Evolutionary conservation across 30 jellyfish, hydroid and myxozoan genomes (phyloP), one percentile per base, ranked within the genome.

Genomic region (Aurelia aurita complex sp. Pacific): DNA sequence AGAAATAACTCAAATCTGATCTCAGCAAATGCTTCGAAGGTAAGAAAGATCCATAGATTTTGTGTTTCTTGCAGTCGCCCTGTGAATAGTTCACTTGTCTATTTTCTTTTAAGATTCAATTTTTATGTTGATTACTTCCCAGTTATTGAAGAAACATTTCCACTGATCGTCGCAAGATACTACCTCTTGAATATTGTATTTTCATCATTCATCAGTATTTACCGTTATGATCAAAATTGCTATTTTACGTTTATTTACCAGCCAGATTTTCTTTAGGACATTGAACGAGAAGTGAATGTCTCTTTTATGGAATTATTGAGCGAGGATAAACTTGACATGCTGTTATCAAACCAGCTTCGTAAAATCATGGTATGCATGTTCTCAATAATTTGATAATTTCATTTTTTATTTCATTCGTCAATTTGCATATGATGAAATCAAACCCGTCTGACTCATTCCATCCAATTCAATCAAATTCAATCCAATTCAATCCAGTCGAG

Each of bases 231-330:
- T 40, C 11, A 50, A 72, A 34, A 6, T 17, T 42, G 42, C 4
- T n/a, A 72, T 34, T 50, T 33, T 46, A 1, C 1, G 14, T 50
- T 17, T 14, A 7, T 46, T 19, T 9, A 17, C 33, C 29, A n/a
- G 17, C 33, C 82, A 4, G 67, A 4, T n/a, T 36, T 17, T 50
- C 61, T 69, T 29, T 67, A 83, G 92, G 86, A 72, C 14, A 83
- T 83, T n/a, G 92, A 70, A 34, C 67, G 82, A 17, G 86, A 83
- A 34, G 68, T 83, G 32, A 83, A 83, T 52, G 46, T 67, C 15
- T 10, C 29, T 4, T 83, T 40, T 34, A 51, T 14, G 10, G 86
- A 70, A 3, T 32, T 69, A 34, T 8, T 54, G 16, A 59, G 10
- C n/a, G 80, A 35, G 10, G 85, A 71, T 0, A 59, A 83, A 17